Evolutionary conservation across 2,888 invertebrate genomes (phyloP).

Genomic region (Drosophila monieri): DNA sequence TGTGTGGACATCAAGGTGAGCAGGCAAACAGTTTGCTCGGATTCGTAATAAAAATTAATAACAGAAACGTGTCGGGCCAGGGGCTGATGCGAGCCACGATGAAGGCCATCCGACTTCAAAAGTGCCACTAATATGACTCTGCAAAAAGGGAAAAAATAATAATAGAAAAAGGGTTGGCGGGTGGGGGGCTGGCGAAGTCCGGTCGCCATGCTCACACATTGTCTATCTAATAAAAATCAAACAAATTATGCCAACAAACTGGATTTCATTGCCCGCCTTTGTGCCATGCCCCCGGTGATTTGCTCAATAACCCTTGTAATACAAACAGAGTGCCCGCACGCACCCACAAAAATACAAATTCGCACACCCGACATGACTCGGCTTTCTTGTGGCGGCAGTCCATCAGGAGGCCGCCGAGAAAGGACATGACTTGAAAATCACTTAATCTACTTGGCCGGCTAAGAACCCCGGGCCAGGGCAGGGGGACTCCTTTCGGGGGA

Average conservation of each 20-base stretch:
- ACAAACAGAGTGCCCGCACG: conserved; percentile 57
- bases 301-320: conserved; percentile 83
- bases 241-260: conserved; percentile 82
- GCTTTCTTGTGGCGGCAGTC: conserved; percentile 72
- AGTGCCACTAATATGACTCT: conserved; percentile 74
- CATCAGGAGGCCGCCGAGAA: conserved; percentile 66
- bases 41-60: conserved; percentile 81
- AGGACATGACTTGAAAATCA: conserved; percentile 82
- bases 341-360: conserved; percentile 45
- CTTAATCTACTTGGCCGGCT: conserved; percentile 76
- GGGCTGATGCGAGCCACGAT: conserved; percentile 26
- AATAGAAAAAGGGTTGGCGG: conserved; percentile 11
- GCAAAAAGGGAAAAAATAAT: conserved; percentile 58
- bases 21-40: conserved; percentile 66
- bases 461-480: conserved; percentile 27
- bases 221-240: conserved; percentile 80
- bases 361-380: conserved; percentile 50
- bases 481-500: conserved; percentile 19
- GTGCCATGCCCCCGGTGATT: conserved; percentile 71
- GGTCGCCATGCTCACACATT: conserved; percentile 49
- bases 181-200: conserved; percentile 9
- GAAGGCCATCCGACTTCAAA: neutral
- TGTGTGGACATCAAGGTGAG: conserved; percentile 40
- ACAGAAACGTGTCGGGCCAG: conserved; percentile 76
- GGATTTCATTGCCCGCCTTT: conserved; percentile 68